These are phyloP conservation scores for Drosophila busckii DNA, from an alignment of 1,140 invertebrate genomes.

Conservation along the genomic window DNA sequence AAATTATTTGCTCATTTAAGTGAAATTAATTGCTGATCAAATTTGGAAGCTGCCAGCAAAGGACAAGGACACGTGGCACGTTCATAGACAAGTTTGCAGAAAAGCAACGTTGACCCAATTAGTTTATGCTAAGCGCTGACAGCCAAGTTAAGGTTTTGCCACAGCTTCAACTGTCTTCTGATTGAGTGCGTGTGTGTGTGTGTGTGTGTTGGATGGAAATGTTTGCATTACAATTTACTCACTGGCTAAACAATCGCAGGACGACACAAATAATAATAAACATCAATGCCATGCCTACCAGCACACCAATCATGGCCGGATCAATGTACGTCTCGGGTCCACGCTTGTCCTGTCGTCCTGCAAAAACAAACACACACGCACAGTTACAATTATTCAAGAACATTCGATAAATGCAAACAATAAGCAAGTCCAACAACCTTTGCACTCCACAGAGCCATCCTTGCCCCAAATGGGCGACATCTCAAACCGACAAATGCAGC, in stretches of 20 bases:
- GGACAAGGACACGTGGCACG: background rate
- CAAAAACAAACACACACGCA: conserved; percentile 37
- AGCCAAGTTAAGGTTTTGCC: too few relatives aligned
- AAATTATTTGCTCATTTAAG: conserved; percentile 53
- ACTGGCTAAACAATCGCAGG: conserved; percentile 95
- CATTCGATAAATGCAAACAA: background rate
- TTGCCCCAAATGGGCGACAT: conserved; percentile 83
- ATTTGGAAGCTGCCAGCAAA: conserved; percentile 36
- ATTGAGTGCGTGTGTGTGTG: background rate
- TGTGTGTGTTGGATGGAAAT: conserved; percentile 35
- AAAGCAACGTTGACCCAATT: conserved; percentile 32
- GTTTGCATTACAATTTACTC: conserved; percentile 80
- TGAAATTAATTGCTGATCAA: conserved; percentile 66
- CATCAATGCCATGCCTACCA: conserved; percentile 94
- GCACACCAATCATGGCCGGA: conserved; percentile 93
- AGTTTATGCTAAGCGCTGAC: background rate
- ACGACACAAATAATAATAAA: conserved; percentile 96
- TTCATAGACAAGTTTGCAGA: conserved; percentile 2
- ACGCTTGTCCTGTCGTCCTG: conserved; percentile 67
- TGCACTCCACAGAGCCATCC: conserved; percentile 85
- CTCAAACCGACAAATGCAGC: conserved; percentile 88
- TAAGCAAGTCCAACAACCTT: conserved; percentile 81
- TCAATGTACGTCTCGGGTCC: conserved; percentile 83
- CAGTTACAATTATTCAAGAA: conserved; percentile 34
- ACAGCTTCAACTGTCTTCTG: background rate